These are phyloP conservation scores for Scaptomyza reducta DNA, from an alignment of 2,888 invertebrate genomes.

Conservation along the genomic window DNA sequence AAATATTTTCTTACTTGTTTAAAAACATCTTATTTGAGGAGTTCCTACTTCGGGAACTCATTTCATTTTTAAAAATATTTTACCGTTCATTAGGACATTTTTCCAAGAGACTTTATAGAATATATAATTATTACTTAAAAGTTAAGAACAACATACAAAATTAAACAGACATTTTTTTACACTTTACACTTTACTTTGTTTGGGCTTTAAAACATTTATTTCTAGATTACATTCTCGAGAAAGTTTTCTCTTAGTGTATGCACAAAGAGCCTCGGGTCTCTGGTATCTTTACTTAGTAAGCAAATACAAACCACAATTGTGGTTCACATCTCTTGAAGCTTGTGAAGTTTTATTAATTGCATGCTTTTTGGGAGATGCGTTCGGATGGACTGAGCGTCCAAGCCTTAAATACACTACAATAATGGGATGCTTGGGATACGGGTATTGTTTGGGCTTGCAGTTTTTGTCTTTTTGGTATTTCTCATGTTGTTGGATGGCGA, in stretches of 20 bases:
- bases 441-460: slow-evolving; percentile 23
- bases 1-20: too few species aligned
- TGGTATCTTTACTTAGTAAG: slow-evolving; percentile 34
- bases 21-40: too few species aligned
- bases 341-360: slow-evolving; percentile 22
- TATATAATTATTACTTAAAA: too few species aligned
- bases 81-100: too few species aligned
- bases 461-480: slow-evolving; percentile 7
- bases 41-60: too few species aligned
- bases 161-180: too few species aligned
- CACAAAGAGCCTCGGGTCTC: neutral
- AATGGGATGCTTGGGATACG: slow-evolving; percentile 20
- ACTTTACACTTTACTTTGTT: too few species aligned
- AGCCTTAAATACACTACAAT: slow-evolving; percentile 17
- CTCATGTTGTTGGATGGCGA: slow-evolving; percentile 16
- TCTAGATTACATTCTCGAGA: too few species aligned
- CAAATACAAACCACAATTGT: slow-evolving; percentile 33
- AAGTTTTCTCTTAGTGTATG: neutral
- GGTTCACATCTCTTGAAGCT: slow-evolving; percentile 5
- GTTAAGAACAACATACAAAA: too few species aligned
- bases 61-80: too few species aligned
- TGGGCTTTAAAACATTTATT: too few species aligned
- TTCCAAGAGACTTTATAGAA: too few species aligned
- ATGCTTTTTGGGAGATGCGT: slow-evolving; percentile 7
- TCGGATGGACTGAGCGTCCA: neutral